Percentiles rank a stretch among this genome's conserved stretches.
These are phyloP conservation scores for Chrysochloris asiatica DNA, from an alignment of 2,113 vertebrate genomes.

Conservation along the genomic window DNA sequence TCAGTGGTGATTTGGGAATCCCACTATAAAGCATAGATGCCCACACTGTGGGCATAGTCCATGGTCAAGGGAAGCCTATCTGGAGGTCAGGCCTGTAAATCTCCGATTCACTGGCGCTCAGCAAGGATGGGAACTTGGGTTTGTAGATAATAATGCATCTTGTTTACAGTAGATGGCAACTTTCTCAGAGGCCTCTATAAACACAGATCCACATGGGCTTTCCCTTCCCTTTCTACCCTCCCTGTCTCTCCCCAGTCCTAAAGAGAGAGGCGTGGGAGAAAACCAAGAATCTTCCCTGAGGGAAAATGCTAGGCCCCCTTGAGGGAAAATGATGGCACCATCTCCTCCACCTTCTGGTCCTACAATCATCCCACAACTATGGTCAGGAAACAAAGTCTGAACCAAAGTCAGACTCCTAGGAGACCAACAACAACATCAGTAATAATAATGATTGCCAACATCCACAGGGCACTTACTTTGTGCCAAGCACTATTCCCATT, in stretches of 20 bases:
- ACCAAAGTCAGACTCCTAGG: neutral
- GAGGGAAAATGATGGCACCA: neutral
- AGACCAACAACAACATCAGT: neutral
- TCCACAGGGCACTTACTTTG: no score
- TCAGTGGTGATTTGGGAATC: neutral
- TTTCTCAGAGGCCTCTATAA: slow-evolving; percentile 69
- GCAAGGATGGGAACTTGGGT: neutral
- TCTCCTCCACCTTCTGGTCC: neutral
- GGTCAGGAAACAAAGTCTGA: neutral
- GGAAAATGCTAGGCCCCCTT: no score
- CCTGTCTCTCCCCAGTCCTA: neutral
- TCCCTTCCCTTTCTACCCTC: neutral
- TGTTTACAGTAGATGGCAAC: slow-evolving; percentile 54
- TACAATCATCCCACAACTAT: neutral
- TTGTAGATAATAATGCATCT: slow-evolving; percentile 52
- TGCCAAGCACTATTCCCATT: neutral
- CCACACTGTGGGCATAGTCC: neutral
- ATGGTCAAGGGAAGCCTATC: neutral
- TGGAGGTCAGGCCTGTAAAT: neutral
- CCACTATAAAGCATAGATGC: neutral
- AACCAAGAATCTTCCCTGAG: neutral
- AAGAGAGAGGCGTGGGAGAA: neutral
- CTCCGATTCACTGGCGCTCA: neutral
- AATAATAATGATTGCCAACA: neutral
- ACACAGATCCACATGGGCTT: slow-evolving; percentile 29